phyloP scores from a whole-genome alignment of 2,113 vertebrate species.

The Clarias batrachus region DNA sequence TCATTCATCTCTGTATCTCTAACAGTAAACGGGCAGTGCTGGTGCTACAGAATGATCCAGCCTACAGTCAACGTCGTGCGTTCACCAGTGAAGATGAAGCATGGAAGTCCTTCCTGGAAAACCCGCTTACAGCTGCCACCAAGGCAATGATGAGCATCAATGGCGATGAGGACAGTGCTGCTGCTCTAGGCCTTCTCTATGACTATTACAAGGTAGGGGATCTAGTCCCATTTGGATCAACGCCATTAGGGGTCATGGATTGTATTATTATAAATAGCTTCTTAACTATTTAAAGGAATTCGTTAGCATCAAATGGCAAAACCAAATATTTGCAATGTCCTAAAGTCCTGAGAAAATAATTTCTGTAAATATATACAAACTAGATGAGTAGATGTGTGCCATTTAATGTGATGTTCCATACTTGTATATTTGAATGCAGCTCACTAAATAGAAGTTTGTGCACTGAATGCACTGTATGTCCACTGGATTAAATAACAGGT shows the following conservation, averaged over 20 bases:
- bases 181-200: constrained; percentile 91
- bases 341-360: neutral
- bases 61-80: constrained; percentile 86
- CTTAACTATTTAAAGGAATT: neutral
- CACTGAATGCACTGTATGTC: constrained; percentile 28
- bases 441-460: constrained; percentile 15
- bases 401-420: neutral
- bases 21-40: constrained; percentile 91
- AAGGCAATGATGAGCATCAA: constrained; percentile 99
- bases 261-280: neutral
- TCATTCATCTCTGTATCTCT: constrained; percentile 4
- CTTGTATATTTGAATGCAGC: neutral
- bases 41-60: constrained; percentile 92
- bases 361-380: neutral
- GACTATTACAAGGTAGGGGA: constrained; percentile 95
- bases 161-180: constrained; percentile 95
- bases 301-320: neutral
- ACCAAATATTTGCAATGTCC: neutral
- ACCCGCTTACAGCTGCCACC: constrained; percentile 95
- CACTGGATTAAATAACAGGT: constrained; percentile 42
- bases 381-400: neutral
- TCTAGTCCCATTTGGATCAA: neutral
- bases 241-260: neutral
- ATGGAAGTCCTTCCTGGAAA: constrained; percentile 98
- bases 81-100: constrained; percentile 96